Conservation (phyloP, 2,888 invertebrate species). For the Acleris literana region DNA sequence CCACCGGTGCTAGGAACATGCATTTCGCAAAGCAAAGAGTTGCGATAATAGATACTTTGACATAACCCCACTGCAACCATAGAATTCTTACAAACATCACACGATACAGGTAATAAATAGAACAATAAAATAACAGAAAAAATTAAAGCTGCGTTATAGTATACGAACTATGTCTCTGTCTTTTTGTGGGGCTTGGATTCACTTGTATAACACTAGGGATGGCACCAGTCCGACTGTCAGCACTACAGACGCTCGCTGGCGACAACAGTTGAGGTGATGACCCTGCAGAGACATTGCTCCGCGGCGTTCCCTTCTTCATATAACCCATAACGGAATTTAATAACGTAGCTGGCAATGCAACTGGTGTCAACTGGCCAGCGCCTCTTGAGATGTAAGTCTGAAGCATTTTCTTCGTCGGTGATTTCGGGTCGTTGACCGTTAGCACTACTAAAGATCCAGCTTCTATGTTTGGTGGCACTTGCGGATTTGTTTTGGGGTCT, state of each 20-base stretch:
- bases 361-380: slow-evolving; percentile 63
- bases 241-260: slow-evolving; percentile 63
- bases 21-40: no score
- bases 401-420: slow-evolving; percentile 71
- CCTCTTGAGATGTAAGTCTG: slow-evolving; percentile 73
- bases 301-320: slow-evolving; percentile 68
- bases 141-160: slow-evolving; percentile 69
- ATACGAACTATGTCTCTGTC: slow-evolving; percentile 63
- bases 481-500: slow-evolving; percentile 44
- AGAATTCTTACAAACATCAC: not conserved
- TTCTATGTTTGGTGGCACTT: slow-evolving; percentile 66
- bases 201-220: slow-evolving; percentile 54
- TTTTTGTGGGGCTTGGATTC: slow-evolving; percentile 58
- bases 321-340: slow-evolving; percentile 71
- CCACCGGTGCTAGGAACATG: no score
- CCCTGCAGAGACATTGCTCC: slow-evolving; percentile 57
- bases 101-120: not conserved
- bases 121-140: slow-evolving; percentile 5
- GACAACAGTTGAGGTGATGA: slow-evolving; percentile 74
- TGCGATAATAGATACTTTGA: no score
- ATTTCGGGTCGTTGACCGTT: slow-evolving; percentile 70
- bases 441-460: slow-evolving; percentile 71
- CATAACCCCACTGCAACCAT: no score
- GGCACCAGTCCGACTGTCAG: slow-evolving; percentile 52
- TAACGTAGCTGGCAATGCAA: slow-evolving; percentile 63